Base-by-base conservation (phyloP, 2,888 invertebrate genomes). In the Isoperla grammatica region DNA sequence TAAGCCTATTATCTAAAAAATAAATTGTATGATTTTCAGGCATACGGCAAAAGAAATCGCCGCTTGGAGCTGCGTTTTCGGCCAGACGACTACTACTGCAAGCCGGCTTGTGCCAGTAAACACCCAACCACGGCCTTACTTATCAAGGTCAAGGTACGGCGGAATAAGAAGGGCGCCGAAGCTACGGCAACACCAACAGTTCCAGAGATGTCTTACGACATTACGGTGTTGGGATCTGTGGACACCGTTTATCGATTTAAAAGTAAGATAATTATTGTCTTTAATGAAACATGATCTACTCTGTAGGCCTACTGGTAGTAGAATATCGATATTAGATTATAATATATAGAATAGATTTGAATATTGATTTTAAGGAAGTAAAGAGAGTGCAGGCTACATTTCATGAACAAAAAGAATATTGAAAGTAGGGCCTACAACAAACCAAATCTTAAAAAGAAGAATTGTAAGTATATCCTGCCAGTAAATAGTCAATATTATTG, bases 61-160 rank as follows among this genome's bases (percentile, higher is more conserved):
- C 81, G 90, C 45, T 71, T 93, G 59, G 87, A 90, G 65, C 71
- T 96, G 12, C 79, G 81, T 59, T 94, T 87, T 71, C 84, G 93
- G 67, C 91, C 93, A 0, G 80, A 86, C 1, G 93, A 95, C 75
- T 81, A 84, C 12, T 93, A 81, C 71, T 83, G 87, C 62, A 94
- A 93, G 71, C 85, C 90, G 46, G 79, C 85, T 1, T 84, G 81
- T 73, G 90, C 87, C 0, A 90, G 90, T 66, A 76, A 80, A 61
- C 80, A 81, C 63, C 76, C 76, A 56, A 81, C 83, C 1, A 81
- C 85, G 1, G 89, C 88, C 5, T 76, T 95, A 15, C 71, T 95
- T 49, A 71, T 96, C 9, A 87, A 86, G 71, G 77, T 95, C 0
- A 85, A 81, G 69, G 76, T 87, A 4, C 77, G 73, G 72, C 81